A percentile compares a stretch with the other conserved stretches of the same genome.
Conservation (phyloP, 2,113 vertebrate genomes). For the Pelecanoides urinatrix region DNA sequence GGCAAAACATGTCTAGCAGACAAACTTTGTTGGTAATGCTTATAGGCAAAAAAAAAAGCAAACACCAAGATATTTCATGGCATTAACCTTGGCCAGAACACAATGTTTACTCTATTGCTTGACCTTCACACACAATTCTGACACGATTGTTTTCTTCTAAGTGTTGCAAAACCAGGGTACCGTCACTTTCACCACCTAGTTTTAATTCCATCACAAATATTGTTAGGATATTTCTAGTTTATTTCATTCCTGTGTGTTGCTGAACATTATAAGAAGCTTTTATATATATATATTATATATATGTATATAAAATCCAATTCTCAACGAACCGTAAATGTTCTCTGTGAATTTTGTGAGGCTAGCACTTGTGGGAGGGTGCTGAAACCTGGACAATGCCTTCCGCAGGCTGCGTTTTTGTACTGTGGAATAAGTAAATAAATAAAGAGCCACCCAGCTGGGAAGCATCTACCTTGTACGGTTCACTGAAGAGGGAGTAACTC, state of each 20-base stretch:
- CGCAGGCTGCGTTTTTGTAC: not conserved
- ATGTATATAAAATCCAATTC: not conserved
- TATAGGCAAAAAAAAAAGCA: not conserved
- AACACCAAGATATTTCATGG: not conserved
- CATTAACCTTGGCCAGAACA: not conserved
- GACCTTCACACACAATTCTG: not conserved
- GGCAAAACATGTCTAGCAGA: not conserved
- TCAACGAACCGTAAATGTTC: not conserved
- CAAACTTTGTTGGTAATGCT: not conserved
- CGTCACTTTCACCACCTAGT: not conserved
- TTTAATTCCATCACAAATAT: conserved; percentile 19
- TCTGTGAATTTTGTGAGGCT: not conserved
- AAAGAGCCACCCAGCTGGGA: not conserved
- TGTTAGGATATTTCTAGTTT: not conserved
- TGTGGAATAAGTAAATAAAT: not conserved
- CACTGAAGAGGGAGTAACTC: conserved; percentile 82
- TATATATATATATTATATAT: not conserved
- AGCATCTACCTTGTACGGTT: conserved; percentile 80
- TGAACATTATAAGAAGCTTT: not conserved
- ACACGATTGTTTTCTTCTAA: not conserved
- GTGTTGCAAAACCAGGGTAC: not conserved
- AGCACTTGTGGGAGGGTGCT: not conserved
- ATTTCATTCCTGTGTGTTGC: not conserved
- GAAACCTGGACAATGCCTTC: not conserved
- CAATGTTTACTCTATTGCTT: not conserved